phyloP scores from a whole-genome alignment of 2,797 vertebrate genomes.

The Pseudomugil gertrudae region DNA sequence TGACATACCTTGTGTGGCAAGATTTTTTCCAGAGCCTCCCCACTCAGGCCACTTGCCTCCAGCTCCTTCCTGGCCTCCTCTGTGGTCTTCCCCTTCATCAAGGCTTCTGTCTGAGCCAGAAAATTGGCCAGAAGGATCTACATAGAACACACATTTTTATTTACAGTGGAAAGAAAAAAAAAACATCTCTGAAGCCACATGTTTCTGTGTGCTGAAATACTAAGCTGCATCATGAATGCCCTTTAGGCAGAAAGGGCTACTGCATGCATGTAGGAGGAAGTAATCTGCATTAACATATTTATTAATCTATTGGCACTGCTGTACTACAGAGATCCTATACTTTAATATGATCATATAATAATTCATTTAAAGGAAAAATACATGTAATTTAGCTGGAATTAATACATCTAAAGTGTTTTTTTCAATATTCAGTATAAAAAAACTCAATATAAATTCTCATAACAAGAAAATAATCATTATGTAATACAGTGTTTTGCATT shows the following conservation, averaged over 20 bases:
- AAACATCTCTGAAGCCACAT: not conserved
- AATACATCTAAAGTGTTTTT: not conserved
- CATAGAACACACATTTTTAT: conserved; percentile 12
- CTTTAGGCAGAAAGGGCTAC: not conserved
- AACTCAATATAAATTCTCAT: too few relatives aligned
- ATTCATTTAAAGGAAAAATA: too few relatives aligned
- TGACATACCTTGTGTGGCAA: conserved; percentile 93
- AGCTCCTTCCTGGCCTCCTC: conserved; percentile 93
- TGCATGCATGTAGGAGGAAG: not conserved
- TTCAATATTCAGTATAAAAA: not conserved
- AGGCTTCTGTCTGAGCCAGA: conserved; percentile 95
- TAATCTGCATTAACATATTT: not conserved
- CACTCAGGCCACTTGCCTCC: conserved; percentile 86
- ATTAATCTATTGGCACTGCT: not conserved
- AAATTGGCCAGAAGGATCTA: conserved; percentile 97
- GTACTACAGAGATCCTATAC: too few relatives aligned
- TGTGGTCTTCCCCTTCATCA: conserved; percentile 94
- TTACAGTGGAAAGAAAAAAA: not conserved
- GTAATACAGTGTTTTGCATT: not conserved
- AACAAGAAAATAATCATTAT: not conserved
- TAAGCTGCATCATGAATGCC: not conserved
- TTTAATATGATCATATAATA: too few relatives aligned
- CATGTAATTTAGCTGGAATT: not conserved
- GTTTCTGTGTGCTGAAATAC: not conserved
- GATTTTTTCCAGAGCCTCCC: conserved; percentile 88